Percentiles rank a stretch among this genome's conserved stretches.
Evolutionary conservation across 2,797 vertebrate species (phyloP).

Genomic region (Cheirogaleus major): DNA sequence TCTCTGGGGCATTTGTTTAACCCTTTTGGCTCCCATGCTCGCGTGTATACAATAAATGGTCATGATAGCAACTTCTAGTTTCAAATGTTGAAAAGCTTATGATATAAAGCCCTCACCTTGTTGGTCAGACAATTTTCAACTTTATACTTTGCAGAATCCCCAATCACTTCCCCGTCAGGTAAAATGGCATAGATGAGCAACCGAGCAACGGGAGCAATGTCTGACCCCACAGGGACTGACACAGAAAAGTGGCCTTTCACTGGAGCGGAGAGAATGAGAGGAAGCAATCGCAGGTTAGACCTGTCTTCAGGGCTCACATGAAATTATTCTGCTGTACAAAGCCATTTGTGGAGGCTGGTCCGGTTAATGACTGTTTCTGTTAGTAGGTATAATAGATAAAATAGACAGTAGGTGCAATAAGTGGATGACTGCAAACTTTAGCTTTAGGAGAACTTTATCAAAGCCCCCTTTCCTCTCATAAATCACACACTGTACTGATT

Average conservation of each 20-base stretch:
- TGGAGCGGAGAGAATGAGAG: constrained; percentile 74
- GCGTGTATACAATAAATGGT: neutral
- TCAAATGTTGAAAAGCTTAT: neutral
- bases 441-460: neutral
- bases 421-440: neutral
- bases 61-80: neutral
- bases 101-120: constrained; percentile 85
- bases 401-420: neutral
- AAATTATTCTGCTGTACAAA: neutral
- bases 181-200: constrained; percentile 89
- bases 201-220: constrained; percentile 88
- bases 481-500: neutral
- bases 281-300: neutral
- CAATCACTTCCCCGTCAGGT: constrained; percentile 87
- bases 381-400: neutral
- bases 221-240: constrained; percentile 73
- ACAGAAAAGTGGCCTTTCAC: constrained; percentile 86
- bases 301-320: neutral
- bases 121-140: constrained; percentile 90
- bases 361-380: neutral
- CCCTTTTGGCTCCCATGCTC: neutral
- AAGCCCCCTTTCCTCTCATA: neutral
- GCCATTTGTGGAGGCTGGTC: neutral
- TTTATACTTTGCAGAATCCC: constrained; percentile 89
- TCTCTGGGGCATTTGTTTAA: neutral